These are phyloP conservation scores for Xestia xanthographa DNA, from an alignment of 2,888 invertebrate genomes.

Conservation along the genomic window DNA sequence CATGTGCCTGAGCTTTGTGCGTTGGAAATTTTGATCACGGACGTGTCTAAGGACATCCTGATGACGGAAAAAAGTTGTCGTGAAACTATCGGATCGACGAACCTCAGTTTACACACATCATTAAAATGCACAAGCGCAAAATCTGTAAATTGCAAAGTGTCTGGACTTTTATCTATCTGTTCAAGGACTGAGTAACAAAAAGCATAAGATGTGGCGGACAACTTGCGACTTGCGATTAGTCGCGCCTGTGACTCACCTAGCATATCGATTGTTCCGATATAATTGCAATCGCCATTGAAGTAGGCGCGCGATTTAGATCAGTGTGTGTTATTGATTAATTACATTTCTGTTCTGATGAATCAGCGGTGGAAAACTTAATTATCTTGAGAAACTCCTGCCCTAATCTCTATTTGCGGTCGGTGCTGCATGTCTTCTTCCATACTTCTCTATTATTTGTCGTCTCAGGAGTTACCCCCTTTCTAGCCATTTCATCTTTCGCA, in stretches of 20 bases:
- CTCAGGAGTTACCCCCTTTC: not conserved
- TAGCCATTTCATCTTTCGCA: not conserved
- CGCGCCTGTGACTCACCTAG: slow-evolving; percentile 76
- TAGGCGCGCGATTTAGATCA: slow-evolving; percentile 71
- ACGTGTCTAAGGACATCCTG: slow-evolving; percentile 75
- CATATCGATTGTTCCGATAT: slow-evolving; percentile 63
- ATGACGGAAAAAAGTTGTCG: slow-evolving; percentile 75
- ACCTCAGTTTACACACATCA: slow-evolving; percentile 84
- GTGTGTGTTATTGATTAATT: slow-evolving; percentile 16
- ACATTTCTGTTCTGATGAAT: slow-evolving; percentile 11
- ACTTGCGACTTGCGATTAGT: slow-evolving; percentile 76
- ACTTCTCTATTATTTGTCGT: not conserved
- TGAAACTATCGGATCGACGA: slow-evolving; percentile 85
- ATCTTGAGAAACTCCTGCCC: not conserved
- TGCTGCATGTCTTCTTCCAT: not conserved
- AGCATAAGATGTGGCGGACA: slow-evolving; percentile 75
- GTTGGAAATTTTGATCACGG: slow-evolving; percentile 87
- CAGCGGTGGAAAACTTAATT: not conserved
- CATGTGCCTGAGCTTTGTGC: slow-evolving; percentile 76
- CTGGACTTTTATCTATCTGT: slow-evolving; percentile 85
- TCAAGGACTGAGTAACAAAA: slow-evolving; percentile 81
- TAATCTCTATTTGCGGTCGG: not conserved
- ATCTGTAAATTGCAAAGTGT: slow-evolving; percentile 86
- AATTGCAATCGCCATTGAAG: slow-evolving; percentile 75
- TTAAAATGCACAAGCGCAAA: slow-evolving; percentile 87